Evolutionary conservation across 2,888 invertebrate genomes (phyloP).

Genomic region (Tetragonula carbonaria): DNA sequence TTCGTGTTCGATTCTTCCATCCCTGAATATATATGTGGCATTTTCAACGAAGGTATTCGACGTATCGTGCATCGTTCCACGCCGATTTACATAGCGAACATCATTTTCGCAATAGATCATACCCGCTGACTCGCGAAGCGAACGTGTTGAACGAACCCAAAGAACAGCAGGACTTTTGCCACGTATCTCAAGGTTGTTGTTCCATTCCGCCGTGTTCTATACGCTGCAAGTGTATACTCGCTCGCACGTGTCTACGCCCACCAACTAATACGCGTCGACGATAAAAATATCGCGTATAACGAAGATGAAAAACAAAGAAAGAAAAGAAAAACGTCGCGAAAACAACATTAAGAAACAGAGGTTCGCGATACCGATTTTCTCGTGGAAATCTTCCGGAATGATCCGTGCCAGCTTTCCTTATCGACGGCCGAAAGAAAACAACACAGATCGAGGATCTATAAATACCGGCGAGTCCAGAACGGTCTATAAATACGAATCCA

Average conservation of each 20-base stretch:
- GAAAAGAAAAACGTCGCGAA: not conserved
- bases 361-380: constrained; percentile 48
- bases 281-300: not conserved
- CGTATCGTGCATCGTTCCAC: constrained; percentile 14
- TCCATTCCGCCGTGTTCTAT: constrained; percentile 17
- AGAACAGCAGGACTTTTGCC: constrained; percentile 33
- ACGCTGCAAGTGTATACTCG: constrained; percentile 34
- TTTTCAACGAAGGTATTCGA: not conserved
- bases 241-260: constrained; percentile 1
- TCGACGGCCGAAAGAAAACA: constrained; percentile 67
- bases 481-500: constrained; percentile 79
- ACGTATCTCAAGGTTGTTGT: constrained; percentile 42
- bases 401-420: constrained; percentile 70
- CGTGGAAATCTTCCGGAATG: constrained; percentile 54
- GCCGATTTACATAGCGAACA: constrained; percentile 26
- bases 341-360: not conserved
- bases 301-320: not conserved
- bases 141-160: constrained; percentile 24
- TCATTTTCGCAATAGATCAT: constrained; percentile 53
- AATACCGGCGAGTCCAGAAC: constrained; percentile 58
- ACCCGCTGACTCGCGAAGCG: constrained; percentile 24
- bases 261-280: not conserved
- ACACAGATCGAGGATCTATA: constrained; percentile 61
- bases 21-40: too few species aligned
- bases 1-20: not conserved